Evolutionary conservation across 2,797 vertebrate species (phyloP), one percentile per base, ranked within the genome.

Genomic region (Apogon hyalosoma): DNA sequence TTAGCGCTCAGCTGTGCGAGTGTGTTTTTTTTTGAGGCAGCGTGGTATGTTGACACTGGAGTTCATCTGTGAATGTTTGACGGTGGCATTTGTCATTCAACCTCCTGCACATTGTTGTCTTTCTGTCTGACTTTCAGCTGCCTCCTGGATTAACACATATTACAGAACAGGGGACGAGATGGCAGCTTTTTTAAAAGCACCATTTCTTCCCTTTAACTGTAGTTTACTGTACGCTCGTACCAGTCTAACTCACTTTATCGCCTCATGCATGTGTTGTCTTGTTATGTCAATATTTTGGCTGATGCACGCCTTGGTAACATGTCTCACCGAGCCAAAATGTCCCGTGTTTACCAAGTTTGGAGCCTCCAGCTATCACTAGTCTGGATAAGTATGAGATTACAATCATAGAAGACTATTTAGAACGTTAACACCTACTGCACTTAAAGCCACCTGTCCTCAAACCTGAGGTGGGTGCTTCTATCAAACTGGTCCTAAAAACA

Each of bases 1-100:
- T 73, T 52, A 40, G 15, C 4, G 14, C 73, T 86, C 89, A 86
- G 80, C 87, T 90, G 88, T 81, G 73, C 51, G 18, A 3, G 24
- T 64, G 72, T 55, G 21, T 52, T 59, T 21, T n/a, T 21, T n/a
- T 21, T 11, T 1, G 49, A 48, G 69, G 68, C 47, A 12, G 60
- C 16, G 3, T 43, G 60, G 57, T 51, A 38, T 76, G 78, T 69
- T 48, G 42, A 52, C 48, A 33, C 14, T 28, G 47, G 40, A 66
- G 46, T 59, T 48, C 11, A 42, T 57, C 52, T 3, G 10, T 38
- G 58, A 67, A 38, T 79, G 73, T 70, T 71, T 63, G 53, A 64
- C 60, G 61, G 59, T 12, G 43, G 75, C 73, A 70, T 77, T 65
- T 80, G 74, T 77, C 77, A 59, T 31, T 73, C 47, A 53, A 21